A percentile compares a stretch with the other conserved stretches of the same genome.
phyloP scores from a whole-genome alignment of 1,140 invertebrate genomes.

The Belonocnema kinseyi region DNA sequence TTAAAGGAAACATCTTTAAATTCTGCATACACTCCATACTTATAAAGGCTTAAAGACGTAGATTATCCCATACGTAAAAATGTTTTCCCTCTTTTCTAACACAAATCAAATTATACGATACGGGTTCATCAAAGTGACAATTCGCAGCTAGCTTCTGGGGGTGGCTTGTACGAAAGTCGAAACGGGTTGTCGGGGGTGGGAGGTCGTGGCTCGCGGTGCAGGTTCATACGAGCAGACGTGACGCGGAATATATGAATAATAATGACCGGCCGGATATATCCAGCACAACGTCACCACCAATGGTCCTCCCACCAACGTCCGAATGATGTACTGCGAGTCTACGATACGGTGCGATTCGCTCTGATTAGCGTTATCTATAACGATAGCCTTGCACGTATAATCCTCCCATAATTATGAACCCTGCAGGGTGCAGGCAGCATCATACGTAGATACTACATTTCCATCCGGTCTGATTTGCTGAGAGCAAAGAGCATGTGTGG shows the following conservation, averaged over 20 bases:
- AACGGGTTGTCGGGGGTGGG: constrained; percentile 31
- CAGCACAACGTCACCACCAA: constrained; percentile 59
- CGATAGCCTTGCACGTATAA: constrained; percentile 62
- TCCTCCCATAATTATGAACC: constrained; percentile 59
- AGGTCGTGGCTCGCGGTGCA: constrained; percentile 10
- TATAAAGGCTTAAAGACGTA: too few species aligned
- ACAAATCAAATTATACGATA: not conserved
- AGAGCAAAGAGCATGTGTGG: too few species aligned
- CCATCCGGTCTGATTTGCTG: not conserved
- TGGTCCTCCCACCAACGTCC: constrained; percentile 43
- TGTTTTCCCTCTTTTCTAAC: not conserved
- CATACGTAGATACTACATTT: constrained; percentile 40
- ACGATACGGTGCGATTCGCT: constrained; percentile 70
- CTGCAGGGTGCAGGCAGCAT: constrained; percentile 39
- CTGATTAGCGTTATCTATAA: constrained; percentile 74
- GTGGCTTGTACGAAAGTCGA: constrained; percentile 9
- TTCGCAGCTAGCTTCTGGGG: not conserved
- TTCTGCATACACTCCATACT: too few species aligned
- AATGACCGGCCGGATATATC: constrained; percentile 66
- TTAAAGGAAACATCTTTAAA: too few species aligned
- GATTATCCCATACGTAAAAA: not conserved
- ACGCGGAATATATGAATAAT: constrained; percentile 76
- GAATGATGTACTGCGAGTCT: constrained; percentile 65
- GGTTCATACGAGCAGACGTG: constrained; percentile 64
- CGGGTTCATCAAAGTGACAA: not conserved